Conservation (phyloP, 2,888 invertebrate species). For the Chalcis sispes region DNA sequence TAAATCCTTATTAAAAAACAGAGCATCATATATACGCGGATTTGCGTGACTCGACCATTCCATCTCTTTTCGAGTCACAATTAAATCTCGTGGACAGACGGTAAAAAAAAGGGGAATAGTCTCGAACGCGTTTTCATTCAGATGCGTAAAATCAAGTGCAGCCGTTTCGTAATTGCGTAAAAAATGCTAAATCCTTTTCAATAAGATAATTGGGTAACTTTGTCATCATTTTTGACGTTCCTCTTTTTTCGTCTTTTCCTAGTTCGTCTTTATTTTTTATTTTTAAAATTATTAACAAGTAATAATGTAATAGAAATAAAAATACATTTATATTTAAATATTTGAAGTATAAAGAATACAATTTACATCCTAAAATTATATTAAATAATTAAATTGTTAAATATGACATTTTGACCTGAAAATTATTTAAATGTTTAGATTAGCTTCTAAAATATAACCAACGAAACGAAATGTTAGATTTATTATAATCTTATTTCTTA, state of each 20-base stretch:
- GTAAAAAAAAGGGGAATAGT: not conserved
- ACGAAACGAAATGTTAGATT: too few species aligned
- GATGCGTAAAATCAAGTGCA: constrained; percentile 21
- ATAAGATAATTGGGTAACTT: constrained; percentile 14
- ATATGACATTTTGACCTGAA: too few species aligned
- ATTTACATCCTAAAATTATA: too few species aligned
- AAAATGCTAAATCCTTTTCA: constrained; percentile 37
- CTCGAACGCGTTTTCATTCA: not conserved
- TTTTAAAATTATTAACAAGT: not conserved
- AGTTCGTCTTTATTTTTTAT: constrained; percentile 6
- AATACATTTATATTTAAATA: too few species aligned
- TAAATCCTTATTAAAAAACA: constrained; percentile 29
- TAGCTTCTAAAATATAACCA: too few species aligned
- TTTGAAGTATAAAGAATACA: too few species aligned
- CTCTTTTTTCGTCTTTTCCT: not conserved
- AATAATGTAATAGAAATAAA: too few species aligned
- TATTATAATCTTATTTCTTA: too few species aligned
- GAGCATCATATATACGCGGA: too few species aligned
- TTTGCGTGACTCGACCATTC: constrained; percentile 1
- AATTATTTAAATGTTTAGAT: too few species aligned
- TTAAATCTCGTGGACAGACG: constrained; percentile 11
- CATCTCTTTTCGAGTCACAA: constrained; percentile 24
- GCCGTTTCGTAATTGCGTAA: constrained; percentile 7
- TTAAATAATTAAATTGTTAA: too few species aligned
- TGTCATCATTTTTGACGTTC: constrained; percentile 21